These are phyloP conservation scores for Podocnemis expansa DNA, from an alignment of 2,113 vertebrate species.

Conservation along the genomic window DNA sequence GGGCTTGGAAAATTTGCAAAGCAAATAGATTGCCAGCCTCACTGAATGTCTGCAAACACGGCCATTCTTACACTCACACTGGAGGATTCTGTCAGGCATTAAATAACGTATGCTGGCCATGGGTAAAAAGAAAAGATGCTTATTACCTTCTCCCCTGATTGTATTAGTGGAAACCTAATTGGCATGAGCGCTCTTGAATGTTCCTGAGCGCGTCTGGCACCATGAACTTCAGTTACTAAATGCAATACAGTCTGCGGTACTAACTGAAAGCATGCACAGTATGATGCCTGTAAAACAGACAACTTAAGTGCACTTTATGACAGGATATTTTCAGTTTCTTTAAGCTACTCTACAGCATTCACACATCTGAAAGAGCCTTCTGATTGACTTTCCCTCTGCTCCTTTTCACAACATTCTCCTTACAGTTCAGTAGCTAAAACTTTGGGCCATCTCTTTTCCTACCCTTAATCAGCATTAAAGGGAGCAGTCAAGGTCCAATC, in stretches of 20 bases:
- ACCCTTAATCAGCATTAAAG: neutral
- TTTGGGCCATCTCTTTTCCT: constrained; percentile 13
- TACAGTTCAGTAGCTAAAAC: constrained; percentile 40
- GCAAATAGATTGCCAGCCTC: constrained; percentile 55
- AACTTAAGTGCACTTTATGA: neutral
- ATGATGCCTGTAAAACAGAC: accelerated
- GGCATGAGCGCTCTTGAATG: neutral
- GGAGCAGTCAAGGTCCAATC: constrained; percentile 58
- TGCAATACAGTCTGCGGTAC: neutral
- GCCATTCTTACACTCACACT: constrained; percentile 24
- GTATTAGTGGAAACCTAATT: neutral
- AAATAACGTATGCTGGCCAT: constrained; percentile 8
- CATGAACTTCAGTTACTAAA: neutral
- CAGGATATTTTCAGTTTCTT: neutral
- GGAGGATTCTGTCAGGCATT: neutral
- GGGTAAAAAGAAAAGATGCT: constrained; percentile 6
- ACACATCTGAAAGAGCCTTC: neutral
- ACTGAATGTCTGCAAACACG: constrained; percentile 39
- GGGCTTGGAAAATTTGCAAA: neutral
- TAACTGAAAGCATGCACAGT: accelerated
- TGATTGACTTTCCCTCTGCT: neutral
- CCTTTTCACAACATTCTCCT: accelerated
- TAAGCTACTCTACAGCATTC: constrained; percentile 2
- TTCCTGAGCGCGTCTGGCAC: neutral
- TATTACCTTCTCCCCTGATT: neutral